Base-by-base conservation (phyloP, 2,113 vertebrate species). In the Formicarius rufipectus region DNA sequence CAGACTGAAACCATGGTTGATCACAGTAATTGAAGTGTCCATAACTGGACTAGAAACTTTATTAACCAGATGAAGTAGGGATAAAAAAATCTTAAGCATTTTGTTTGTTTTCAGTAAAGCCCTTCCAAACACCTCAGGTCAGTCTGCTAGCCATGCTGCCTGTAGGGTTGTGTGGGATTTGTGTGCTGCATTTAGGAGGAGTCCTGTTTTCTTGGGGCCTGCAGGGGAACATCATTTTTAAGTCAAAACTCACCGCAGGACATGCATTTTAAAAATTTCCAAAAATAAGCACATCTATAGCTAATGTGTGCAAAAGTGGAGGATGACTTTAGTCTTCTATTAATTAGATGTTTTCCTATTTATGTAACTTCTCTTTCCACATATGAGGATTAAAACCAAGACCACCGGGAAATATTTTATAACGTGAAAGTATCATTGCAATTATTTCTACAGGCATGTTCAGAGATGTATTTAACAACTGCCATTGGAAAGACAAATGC, bases 261-360 rank as follows among this genome's bases (percentile, higher is more conserved):
- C 37, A 73, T 4, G 5, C 19, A 84, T 63, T 95, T 84, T 17
- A 44, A n/a, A 15, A 81, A 37, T 20, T 59, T 68, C 16, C 35
- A 39, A 71, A 95, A 86, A 23, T 80, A 91, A 63, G 13, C 30
- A 39, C 8, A 24, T 53, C 44, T 82, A 3, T 66, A 87, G 58
- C 28, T 68, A 68, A 69, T 9, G 6, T 20, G 6, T 68, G 81
- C 69, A 87, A 76, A 91, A 79, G 31, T 4, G 17, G 27, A 85
- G 24, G 27, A 80, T 58, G 15, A 72, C 62, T 91, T 91, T 12
- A 76, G 45, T 23, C 45, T 60, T 76, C 33, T 40, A 39, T 69
- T 94, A 93, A 90, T 94, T 85, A 64, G 14, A 80, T 25, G 20
- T 6, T 91, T 82, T 63, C 30, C 74, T 89, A 53, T 84, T 87